Base-by-base conservation (phyloP, 2,797 vertebrate species). In the Labroides dimidiatus region DNA sequence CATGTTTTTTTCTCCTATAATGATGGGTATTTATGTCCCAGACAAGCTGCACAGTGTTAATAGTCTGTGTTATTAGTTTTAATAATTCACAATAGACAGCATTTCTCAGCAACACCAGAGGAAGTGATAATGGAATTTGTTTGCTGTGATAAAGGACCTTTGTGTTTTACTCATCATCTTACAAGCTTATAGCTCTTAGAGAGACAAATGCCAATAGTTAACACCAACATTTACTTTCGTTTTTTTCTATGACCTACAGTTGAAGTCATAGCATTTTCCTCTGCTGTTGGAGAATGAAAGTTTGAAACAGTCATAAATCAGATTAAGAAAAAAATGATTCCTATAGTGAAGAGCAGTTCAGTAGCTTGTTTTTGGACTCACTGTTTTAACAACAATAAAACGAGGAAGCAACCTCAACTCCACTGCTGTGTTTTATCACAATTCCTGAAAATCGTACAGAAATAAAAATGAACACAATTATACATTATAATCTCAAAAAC, bases 41-140 rank as follows among this genome's bases (percentile, higher is more conserved):
- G 33, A 64, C 23, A 58, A 53, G 36, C 33, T 61, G 64, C 70
- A 79, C 52, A 70, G 70, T 56, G 20, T 80, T 21, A 80, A 61
- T 0, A 54, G 47, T 62, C 57, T 39, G 48, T 47, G 23, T 3
- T 60, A 1, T 70, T 43, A 13, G 41, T 52, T 64, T 47, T 23
- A 27, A 53, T 15, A 10, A 1, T 52, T 37, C 57, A 45, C 20
- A 66, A 50, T 7, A 8, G 6, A 43, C 33, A 64, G 45, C n/a
- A 54, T 27, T 65, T 23, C 63, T 53, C 36, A 63, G 51, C 48
- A 66, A 33, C 23, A 68, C 33, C 39, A 67, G 10, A 10, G 8
- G 7, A 20, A 10, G 45, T 54, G 42, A 12, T 47, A 48, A 6
- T 14, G 21, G 43, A 12, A 11, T 33, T n/a, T 23, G 52, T 33